Base-by-base conservation (phyloP, 2,888 invertebrate genomes). In the Emmelina monodactyla region DNA sequence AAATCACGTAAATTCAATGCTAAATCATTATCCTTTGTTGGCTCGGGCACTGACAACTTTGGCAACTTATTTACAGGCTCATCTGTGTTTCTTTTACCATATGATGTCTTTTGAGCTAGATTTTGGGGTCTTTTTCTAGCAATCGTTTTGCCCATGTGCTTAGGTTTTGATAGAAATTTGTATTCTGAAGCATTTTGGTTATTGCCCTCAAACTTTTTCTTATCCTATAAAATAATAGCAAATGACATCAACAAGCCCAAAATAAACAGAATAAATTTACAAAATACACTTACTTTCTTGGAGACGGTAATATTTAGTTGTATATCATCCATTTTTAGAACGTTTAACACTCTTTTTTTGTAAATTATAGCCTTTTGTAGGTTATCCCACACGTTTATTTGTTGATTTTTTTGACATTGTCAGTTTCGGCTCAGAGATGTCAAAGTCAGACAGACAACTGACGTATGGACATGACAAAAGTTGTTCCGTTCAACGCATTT, bases 261-360 rank as follows among this genome's bases (percentile, higher is more conserved):
- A 5, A 19, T 19, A 19, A 19, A 19, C 19, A 19, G 9, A 19
- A 19, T 6, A 5, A 6, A 6, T 6, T 9, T 9, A 19, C 9
- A 19, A 19, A 5, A 19, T 5, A 6, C 9, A 52, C 58, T 46
- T 52, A 76, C 79, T 58, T 67, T 72, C 43, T 58, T 71, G 11
- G 53, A 40, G 22, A 57, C 52, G 13, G 68, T 58, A 50, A 81
- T 79, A 65, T 81, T 81, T 39, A 81, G 53, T 49, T 80, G 81
- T 57, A 81, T 59, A 55, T 81, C 81, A 46, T 81, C 80, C 80
- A 80, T 80, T 46, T 50, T 53, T 15, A 16, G 31, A 37, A 47
- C 42, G 43, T 43, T 43, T 40, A 31, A 19, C 37, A 33, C 28
- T 34, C 28, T 33, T 37, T 34, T 33, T 52, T 55, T 47, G 39